Evolutionary conservation across 2,888 invertebrate genomes (phyloP).

Genomic region (Sminthurinus aureus): DNA sequence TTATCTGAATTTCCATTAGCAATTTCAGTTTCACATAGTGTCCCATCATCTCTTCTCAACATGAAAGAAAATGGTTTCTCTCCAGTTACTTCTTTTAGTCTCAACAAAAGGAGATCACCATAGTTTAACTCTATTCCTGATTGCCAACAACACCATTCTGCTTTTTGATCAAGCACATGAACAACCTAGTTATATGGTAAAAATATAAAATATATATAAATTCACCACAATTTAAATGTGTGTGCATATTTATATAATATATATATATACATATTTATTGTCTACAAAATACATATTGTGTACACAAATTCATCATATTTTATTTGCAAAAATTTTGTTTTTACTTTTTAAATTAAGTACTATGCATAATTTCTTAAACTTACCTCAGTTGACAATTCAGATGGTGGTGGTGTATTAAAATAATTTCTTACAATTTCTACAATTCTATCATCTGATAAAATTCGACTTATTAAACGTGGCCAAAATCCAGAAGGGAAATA

Average conservation of each 20-base stretch:
- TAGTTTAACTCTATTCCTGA: slow-evolving; percentile 83
- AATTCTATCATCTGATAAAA: slow-evolving; percentile 85
- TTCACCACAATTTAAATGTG: no score
- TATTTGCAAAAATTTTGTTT: background rate
- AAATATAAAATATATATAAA: background rate
- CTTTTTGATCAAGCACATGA: slow-evolving; percentile 72
- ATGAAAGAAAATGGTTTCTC: slow-evolving; percentile 59
- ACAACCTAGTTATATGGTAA: slow-evolving; percentile 63
- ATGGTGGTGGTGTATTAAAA: slow-evolving; percentile 70
- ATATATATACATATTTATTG: no score
- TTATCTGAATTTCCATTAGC: slow-evolving; percentile 31
- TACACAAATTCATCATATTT: no score
- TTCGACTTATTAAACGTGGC: slow-evolving; percentile 85
- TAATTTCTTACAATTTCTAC: slow-evolving; percentile 79
- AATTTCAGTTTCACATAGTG: slow-evolving; percentile 56
- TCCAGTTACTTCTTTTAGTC: slow-evolving; percentile 78
- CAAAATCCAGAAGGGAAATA: slow-evolving; percentile 99
- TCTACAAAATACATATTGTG: no score
- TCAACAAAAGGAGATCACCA: slow-evolving; percentile 79
- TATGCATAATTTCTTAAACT: background rate
- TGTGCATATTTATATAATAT: background rate
- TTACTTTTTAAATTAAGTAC: background rate
- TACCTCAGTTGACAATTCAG: slow-evolving; percentile 55
- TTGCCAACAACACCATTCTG: slow-evolving; percentile 95
- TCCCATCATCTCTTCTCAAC: slow-evolving; percentile 59